Evolutionary conservation across 2,797 vertebrate genomes (phyloP), one percentile per base, ranked within the genome.

Genomic region (Gallinago stenura): DNA sequence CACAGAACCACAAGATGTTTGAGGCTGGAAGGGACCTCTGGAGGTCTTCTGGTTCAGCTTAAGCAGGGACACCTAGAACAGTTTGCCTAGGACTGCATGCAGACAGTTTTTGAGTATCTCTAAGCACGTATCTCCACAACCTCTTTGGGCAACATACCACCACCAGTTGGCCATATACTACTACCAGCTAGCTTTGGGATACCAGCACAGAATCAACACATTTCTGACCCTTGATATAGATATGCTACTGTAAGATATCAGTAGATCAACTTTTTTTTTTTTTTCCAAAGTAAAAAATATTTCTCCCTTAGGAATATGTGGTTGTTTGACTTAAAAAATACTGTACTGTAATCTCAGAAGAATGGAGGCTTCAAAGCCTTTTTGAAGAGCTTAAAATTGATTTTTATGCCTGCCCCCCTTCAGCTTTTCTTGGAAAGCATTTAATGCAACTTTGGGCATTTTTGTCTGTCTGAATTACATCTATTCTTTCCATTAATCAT

Each of bases 401-500:
- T 90, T 66, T 70, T 78, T 75, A 10, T 68, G 3, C 11, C 4
- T 4, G 15, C 1, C 1, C 9, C 15, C 6, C 6, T 35, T 39
- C 12, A 37, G 15, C 22, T 78, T 66, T 64, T 78, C 19, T 13
- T 11, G 15, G 51, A 54, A 65, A 73, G 13, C 45, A n/a, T 86
- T 91, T 77, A 64, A 65, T 57, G 16, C 22, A 75, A 45, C 33
- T 79, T 92, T 86, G 41, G 35, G 16, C 65, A 35, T 69, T 86
- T 89, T 87, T 81, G 8, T 73, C 50, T 69, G 31, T 77, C 69
- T 57, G 46, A 78, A 50, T 93, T 93, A n/a, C 24, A 20, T 58
- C 6, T 48, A 22, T 91, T 87, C 43, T 45, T 89, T 87, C 14
- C 46, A 92, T 95, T 91, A 93, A 84, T 96, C 35, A 53, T 51